Evolutionary conservation across 2,888 invertebrate species (phyloP).

Genomic region (Nycteola revayana): DNA sequence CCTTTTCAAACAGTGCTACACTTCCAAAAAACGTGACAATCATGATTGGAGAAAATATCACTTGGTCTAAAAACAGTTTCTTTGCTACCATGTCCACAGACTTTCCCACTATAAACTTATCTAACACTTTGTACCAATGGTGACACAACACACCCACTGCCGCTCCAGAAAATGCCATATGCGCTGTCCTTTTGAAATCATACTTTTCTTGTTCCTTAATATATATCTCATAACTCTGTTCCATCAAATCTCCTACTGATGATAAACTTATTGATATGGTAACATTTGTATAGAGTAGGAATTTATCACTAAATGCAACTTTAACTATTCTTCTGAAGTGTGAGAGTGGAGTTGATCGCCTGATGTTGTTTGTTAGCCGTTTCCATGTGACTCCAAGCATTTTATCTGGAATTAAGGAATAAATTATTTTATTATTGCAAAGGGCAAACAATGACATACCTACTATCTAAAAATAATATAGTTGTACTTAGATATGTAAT

Average conservation of each 20-base stretch:
- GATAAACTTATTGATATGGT: constrained; percentile 90
- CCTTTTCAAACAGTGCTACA: constrained; percentile 87
- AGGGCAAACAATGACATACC: too few relatives aligned
- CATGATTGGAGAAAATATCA: constrained; percentile 92
- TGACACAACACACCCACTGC: constrained; percentile 92
- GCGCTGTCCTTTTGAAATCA: constrained; percentile 84
- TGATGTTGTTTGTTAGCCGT: constrained; percentile 49
- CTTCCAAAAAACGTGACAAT: constrained; percentile 92
- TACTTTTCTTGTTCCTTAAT: constrained; percentile 82
- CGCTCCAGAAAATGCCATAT: constrained; percentile 91
- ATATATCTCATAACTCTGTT: constrained; percentile 91
- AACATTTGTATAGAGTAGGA: constrained; percentile 91
- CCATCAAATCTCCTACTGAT: constrained; percentile 89
- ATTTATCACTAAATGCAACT: constrained; percentile 85
- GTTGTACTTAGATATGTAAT: too few relatives aligned
- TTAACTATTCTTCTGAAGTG: constrained; percentile 46
- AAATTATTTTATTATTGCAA: constrained; percentile 1
- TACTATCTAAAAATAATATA: too few relatives aligned
- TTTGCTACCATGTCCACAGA: constrained; percentile 85
- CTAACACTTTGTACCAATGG: constrained; percentile 93
- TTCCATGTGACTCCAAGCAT: constrained; percentile 59
- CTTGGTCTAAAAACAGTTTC: constrained; percentile 92
- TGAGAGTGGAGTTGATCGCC: constrained; percentile 36
- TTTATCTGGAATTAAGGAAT: constrained; percentile 43
- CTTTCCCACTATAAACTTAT: constrained; percentile 88